Evolutionary conservation across 1,140 invertebrate species (phyloP), one percentile per base, ranked within the genome.

Genomic region (Micrasema longulum): DNA sequence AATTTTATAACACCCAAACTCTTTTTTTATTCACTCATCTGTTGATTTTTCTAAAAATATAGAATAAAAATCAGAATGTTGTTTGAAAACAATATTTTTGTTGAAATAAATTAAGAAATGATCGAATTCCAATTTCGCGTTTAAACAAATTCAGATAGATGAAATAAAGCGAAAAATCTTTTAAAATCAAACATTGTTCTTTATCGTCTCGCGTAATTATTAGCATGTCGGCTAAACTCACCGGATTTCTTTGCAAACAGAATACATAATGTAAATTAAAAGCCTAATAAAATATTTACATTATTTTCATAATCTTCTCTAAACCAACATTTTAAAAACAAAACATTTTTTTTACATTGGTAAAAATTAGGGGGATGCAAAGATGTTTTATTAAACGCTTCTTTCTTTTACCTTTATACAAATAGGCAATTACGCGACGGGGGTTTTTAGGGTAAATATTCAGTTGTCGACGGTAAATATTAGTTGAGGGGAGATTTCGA

Each of bases 231-330:
- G 26, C 2, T 31, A n/a, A n/a, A 31, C 26, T 31, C 7, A 31
- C 26, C 7, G 26, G 26, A 4, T 4, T 31, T 31, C 7, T 31
- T 31, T 31, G 26, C 7, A 31, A 31, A 52, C 18, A 22, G 23
- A 57, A 47, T 64, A 7, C 60, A 14, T 64, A 64, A 64, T 26
- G 22, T 14, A 64, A 41, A 64, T 64, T 64, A 64, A 64, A 64
- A 64, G 41, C 53, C 52, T 48, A 47, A 69, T 69, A 47, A 69
- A 69, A 69, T 69, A 69, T 69, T 69, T 69, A 69, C 53, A 43
- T 38, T 41, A 18, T 57, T 22, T 43, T 69, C 67, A 60, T 60
- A 69, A 60, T 69, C 67, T 69, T 14, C 23, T n/a, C 22, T 69
- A 35, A 69, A 35, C 35, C 36, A 69, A 69, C 67, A 69, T 62